Evolutionary conservation across 2,797 vertebrate species (phyloP).

Genomic region (Clamator glandarius): DNA sequence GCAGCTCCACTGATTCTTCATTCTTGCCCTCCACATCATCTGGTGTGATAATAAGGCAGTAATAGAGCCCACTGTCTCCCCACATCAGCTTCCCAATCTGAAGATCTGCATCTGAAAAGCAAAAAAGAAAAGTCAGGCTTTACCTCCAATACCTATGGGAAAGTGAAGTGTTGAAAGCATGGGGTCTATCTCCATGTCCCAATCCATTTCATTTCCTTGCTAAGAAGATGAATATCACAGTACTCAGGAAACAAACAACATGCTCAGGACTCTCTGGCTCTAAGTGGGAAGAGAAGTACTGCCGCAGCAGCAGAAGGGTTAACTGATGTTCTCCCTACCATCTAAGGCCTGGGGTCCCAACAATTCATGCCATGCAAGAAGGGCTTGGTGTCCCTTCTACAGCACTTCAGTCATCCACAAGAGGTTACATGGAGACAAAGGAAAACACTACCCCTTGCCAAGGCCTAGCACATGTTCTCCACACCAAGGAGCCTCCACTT

Average conservation of each 20-base stretch:
- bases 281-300: not conserved
- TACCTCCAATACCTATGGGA: not conserved
- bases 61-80: constrained; percentile 97
- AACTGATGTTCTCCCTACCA: not conserved
- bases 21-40: constrained; percentile 94
- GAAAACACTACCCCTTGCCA: not conserved
- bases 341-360: not conserved
- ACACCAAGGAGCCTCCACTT: not conserved
- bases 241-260: not conserved
- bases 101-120: constrained; percentile 89
- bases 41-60: constrained; percentile 90
- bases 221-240: not conserved
- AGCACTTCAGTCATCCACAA: not conserved
- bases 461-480: not conserved
- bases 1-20: constrained; percentile 90
- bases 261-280: not conserved
- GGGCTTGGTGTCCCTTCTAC: not conserved
- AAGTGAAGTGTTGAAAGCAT: not conserved
- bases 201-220: not conserved
- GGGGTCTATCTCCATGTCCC: not conserved
- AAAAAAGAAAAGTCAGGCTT: constrained; percentile 3
- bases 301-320: not conserved
- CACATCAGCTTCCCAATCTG: constrained; percentile 93
- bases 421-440: not conserved
- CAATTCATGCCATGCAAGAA: not conserved